Evolutionary conservation across 1,140 invertebrate genomes (phyloP).

Genomic region (Ceratoteleas bidentatus): DNA sequence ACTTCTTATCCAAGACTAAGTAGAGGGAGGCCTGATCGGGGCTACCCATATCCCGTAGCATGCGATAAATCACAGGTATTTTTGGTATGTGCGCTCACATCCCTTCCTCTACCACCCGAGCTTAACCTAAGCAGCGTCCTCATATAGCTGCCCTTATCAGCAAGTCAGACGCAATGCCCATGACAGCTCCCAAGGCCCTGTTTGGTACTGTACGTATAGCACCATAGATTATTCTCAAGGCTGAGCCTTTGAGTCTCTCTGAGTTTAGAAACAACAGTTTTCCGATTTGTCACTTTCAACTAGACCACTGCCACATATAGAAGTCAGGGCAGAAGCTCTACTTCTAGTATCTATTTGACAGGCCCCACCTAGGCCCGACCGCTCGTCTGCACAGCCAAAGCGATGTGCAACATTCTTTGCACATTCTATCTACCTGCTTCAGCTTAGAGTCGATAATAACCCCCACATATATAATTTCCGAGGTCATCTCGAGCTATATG

Average conservation of each 20-base stretch:
- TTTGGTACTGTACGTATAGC: conserved; percentile 4
- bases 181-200: background rate
- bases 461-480: no score
- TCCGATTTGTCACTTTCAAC: background rate
- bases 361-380: no score
- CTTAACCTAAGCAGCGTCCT: background rate
- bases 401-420: no score
- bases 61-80: background rate
- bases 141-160: background rate
- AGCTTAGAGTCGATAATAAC: no score
- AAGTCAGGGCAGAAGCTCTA: background rate
- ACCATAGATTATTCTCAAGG: background rate
- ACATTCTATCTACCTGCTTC: no score
- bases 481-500: no score
- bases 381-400: background rate
- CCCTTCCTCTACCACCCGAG: background rate
- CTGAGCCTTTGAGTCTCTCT: background rate
- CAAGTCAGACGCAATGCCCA: conserved; percentile 6
- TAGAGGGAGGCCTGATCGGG: background rate
- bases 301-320: background rate
- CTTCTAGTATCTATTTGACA: background rate
- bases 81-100: background rate
- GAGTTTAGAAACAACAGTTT: background rate
- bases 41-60: background rate
- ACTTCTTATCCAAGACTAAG: background rate